Evolutionary conservation across 2,113 vertebrate species (phyloP), one percentile per base, ranked within the genome.

Genomic region (Anoplopoma fimbria): DNA sequence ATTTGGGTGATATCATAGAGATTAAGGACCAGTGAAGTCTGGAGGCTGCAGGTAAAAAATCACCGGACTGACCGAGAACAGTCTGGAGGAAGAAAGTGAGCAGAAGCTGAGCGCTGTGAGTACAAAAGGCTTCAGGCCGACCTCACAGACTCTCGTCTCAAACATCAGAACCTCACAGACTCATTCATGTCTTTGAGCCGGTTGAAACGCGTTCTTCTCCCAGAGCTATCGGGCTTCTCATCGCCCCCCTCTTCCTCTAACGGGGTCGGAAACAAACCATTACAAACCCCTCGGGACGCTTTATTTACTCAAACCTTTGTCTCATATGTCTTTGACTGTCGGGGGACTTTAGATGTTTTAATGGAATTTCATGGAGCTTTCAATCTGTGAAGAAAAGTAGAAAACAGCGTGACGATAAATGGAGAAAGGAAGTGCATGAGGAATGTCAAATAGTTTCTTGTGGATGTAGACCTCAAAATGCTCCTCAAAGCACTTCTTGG

Each of bases 231-330:
- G 17, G 47, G 49, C 80, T 42, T 85, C 83, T 86, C 88, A 89
- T 93, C 91, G 75, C 38, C 51, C 33, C 33, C 87, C 86, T 87
- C 75, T 81, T 78, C 83, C 87, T 89, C 71, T 49, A 72, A 61
- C 57, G 5, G 53, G 58, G 70, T 90, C 71, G 79, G 88, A 90
- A 87, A 87, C 31, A 69, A 90, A 83, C 58, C 74, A 84, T 91
- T 88, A 79, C 51, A 78, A 67, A 74, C 45, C 80, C 74, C 77
- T 57, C 4, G 15, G 84, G 55, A 42, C 40, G 31, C 19, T 61
- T 83, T 84, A 74, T 88, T 89, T 84, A 70, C 64, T 47, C 69
- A 23, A 68, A 55, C 31, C 58, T 45, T 63, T 75, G 65, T 73
- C 69, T 67, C 15, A 9, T 27, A 7, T 60, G 9, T 76, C 33